Conservation (phyloP, 2,797 vertebrate species). For the Apogon talboti region DNA sequence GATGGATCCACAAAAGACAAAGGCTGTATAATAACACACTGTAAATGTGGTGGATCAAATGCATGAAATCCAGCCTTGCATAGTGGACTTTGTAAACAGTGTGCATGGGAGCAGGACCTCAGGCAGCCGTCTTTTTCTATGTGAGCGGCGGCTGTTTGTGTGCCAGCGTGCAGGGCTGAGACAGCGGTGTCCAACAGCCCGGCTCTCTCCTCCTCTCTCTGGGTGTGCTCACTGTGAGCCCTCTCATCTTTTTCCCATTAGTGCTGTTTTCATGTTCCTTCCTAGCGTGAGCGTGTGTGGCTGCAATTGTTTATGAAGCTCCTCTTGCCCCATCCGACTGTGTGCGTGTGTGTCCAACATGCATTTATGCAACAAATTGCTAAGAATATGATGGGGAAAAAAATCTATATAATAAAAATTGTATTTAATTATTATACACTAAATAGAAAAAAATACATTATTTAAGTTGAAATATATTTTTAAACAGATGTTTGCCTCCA, state of each 20-base stretch:
- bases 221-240: slow-evolving; percentile 66
- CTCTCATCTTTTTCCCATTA: slow-evolving; percentile 84
- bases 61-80: slow-evolving; percentile 3
- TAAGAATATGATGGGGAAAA: neutral
- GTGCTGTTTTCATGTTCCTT: slow-evolving; percentile 77
- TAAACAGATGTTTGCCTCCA: too few relatives aligned
- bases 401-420: neutral
- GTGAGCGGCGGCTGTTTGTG: slow-evolving; percentile 33
- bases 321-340: slow-evolving; percentile 51
- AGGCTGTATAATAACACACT: slow-evolving; percentile 1
- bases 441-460: neutral
- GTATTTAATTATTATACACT: neutral
- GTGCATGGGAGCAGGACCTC: slow-evolving; percentile 10
- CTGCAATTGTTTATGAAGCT: slow-evolving; percentile 76
- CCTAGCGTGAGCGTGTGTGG: slow-evolving; percentile 71
- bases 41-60: neutral
- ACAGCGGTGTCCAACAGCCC: slow-evolving; percentile 59
- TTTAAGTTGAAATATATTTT: too few relatives aligned
- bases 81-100: slow-evolving; percentile 2
- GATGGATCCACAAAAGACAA: neutral
- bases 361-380: slow-evolving; percentile 22
- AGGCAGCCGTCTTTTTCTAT: slow-evolving; percentile 26
- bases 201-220: slow-evolving; percentile 52
- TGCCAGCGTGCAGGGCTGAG: slow-evolving; percentile 39
- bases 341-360: slow-evolving; percentile 19